Percentiles rank a stretch among this genome's conserved stretches.
Evolutionary conservation across 2,113 vertebrate species (phyloP).

Genomic region (Canis aureus): DNA sequence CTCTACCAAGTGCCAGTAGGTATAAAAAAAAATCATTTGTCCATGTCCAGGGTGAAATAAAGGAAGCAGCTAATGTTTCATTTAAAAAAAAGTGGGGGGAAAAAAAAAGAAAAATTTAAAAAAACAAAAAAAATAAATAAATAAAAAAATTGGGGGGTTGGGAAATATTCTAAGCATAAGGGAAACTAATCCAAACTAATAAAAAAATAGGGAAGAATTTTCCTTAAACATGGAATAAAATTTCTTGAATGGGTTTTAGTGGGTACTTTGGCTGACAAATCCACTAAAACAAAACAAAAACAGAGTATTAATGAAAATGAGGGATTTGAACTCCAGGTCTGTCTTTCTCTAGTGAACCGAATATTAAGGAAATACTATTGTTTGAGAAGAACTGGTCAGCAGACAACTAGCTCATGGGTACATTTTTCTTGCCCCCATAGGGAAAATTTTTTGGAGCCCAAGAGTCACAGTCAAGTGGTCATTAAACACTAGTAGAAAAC

Average conservation of each 20-base stretch:
- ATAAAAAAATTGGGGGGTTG: no score
- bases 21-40: not conserved
- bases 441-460: not conserved
- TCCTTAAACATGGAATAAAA: not conserved
- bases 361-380: not conserved
- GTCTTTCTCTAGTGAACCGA: not conserved
- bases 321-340: not conserved
- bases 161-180: not conserved
- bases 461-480: not conserved
- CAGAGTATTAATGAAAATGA: not conserved
- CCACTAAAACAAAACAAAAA: not conserved
- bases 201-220: not conserved
- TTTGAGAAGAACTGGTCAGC: not conserved
- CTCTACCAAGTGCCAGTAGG: not conserved
- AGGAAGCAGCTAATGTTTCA: not conserved
- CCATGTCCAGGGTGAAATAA: not conserved
- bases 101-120: no score
- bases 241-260: not conserved
- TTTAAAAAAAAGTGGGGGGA: no score
- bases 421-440: not conserved
- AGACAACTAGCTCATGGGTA: not conserved
- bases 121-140: no score
- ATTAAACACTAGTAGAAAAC: not conserved
- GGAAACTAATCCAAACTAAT: not conserved
- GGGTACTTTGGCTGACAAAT: not conserved